Evolutionary conservation across 1,140 invertebrate genomes (phyloP).

Genomic region (Varroa destructor): DNA sequence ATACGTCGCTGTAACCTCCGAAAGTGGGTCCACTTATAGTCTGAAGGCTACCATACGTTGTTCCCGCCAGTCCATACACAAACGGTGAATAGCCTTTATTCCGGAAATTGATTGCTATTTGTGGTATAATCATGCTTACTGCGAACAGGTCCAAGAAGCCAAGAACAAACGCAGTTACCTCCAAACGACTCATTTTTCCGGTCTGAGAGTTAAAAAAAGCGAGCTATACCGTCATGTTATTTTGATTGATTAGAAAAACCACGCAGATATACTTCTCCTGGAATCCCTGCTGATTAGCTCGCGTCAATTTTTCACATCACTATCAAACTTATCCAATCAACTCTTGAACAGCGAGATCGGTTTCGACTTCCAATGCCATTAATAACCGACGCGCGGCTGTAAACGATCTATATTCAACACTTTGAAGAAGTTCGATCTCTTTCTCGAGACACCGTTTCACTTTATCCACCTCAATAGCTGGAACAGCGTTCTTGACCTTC

Average conservation of each 20-base stretch:
- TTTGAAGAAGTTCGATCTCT: conserved; percentile 6
- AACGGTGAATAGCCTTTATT: conserved; percentile 24
- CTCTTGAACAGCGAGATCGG: background rate
- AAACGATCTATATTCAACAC: background rate
- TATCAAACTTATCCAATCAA: background rate
- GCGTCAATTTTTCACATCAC: too few relatives aligned
- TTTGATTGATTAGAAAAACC: too few relatives aligned
- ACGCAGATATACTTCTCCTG: too few relatives aligned
- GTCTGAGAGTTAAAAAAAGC: too few relatives aligned
- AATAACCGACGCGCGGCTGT: background rate
- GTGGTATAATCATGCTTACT: conserved; percentile 9
- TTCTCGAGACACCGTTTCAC: background rate
- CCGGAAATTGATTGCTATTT: conserved; percentile 12
- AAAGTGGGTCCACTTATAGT: background rate
- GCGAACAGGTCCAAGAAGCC: conserved; percentile 18
- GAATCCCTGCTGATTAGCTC: too few relatives aligned
- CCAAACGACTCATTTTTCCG: too few relatives aligned
- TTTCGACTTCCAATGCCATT: background rate
- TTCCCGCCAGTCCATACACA: conserved; percentile 12
- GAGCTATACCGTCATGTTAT: too few relatives aligned
- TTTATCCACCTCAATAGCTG: background rate
- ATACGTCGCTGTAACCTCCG: conserved; percentile 17
- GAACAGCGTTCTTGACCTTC: background rate
- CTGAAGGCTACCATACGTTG: conserved; percentile 4
- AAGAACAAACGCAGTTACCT: background rate